phyloP scores from a whole-genome alignment of 2,888 invertebrate genomes.

The Lasioglossum marginatum region DNA sequence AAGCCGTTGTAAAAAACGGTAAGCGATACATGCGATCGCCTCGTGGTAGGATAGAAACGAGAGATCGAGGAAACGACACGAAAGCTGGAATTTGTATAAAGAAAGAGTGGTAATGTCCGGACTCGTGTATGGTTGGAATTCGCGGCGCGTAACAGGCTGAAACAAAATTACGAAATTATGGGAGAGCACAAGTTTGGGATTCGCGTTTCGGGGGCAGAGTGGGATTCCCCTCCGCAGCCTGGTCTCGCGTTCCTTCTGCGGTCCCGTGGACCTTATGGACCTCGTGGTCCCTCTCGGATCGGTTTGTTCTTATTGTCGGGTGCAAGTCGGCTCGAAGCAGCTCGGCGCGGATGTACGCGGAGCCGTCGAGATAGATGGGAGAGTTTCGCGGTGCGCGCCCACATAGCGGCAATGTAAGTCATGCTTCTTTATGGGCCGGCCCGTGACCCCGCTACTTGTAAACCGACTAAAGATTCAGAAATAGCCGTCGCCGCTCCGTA shows the following conservation, averaged over 20 bases:
- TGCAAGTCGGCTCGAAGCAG: conserved; percentile 24
- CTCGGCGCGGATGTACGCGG: conserved; percentile 63
- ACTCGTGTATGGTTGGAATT: background rate
- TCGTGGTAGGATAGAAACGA: too few relatives aligned
- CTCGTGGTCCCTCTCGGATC: background rate
- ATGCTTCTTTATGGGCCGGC: conserved; percentile 82
- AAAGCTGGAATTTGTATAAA: background rate
- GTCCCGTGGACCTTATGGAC: background rate
- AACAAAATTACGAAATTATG: background rate
- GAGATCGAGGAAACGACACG: background rate
- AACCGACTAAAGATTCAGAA: conserved; percentile 83
- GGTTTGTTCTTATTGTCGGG: conserved; percentile 28
- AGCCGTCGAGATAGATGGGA: conserved; percentile 78
- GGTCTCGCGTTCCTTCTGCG: background rate
- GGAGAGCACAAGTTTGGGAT: background rate
- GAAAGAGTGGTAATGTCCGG: background rate
- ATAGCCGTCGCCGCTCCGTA: conserved; percentile 75
- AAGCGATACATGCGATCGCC: too few relatives aligned
- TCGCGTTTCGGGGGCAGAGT: background rate
- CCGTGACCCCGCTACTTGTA: conserved; percentile 83
- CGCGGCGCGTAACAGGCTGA: background rate
- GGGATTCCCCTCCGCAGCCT: background rate
- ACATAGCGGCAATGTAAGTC: conserved; percentile 83
- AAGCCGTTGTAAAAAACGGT: too few relatives aligned
- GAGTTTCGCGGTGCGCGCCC: conserved; percentile 78